These are phyloP conservation scores for Cyanoramphus novaezelandiae DNA, from an alignment of 2,113 vertebrate genomes.

Conservation along the genomic window DNA sequence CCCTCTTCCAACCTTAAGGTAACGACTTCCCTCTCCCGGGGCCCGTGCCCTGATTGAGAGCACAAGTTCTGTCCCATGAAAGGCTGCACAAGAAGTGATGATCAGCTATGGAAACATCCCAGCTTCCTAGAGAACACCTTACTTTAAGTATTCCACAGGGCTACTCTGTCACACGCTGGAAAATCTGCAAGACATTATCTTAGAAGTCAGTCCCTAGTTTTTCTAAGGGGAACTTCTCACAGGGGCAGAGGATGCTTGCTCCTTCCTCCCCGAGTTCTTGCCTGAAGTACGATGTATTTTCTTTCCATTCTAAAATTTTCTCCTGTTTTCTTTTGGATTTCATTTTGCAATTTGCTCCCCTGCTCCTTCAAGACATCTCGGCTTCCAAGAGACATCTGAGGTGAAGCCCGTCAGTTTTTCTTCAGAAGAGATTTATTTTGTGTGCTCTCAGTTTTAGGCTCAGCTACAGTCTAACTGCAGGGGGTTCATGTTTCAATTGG, in stretches of 20 bases:
- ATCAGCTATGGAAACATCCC: neutral
- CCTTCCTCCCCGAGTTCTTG: neutral
- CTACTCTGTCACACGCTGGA: neutral
- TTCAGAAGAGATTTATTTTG: neutral
- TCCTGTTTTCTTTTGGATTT: neutral
- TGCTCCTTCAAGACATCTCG: neutral
- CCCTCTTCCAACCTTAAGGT: neutral
- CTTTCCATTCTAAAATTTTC: neutral
- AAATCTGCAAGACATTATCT: neutral
- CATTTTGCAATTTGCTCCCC: neutral
- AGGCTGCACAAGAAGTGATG: neutral
- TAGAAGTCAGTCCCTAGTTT: neutral
- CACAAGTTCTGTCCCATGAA: neutral
- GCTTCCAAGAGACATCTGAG: neutral
- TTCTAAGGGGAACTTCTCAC: neutral
- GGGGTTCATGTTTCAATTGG: conserved; percentile 18
- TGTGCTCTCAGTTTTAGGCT: neutral
- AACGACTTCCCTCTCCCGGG: neutral
- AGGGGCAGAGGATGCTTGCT: fast-evolving
- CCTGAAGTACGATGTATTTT: neutral
- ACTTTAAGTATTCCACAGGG: neutral
- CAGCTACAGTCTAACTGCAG: neutral
- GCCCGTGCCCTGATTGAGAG: neutral
- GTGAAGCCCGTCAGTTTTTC: neutral
- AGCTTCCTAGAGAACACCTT: neutral